A percentile compares a stretch with the other conserved stretches of the same genome.
phyloP scores from a whole-genome alignment of 2,888 invertebrate species.

The Endomychus coccineus region DNA sequence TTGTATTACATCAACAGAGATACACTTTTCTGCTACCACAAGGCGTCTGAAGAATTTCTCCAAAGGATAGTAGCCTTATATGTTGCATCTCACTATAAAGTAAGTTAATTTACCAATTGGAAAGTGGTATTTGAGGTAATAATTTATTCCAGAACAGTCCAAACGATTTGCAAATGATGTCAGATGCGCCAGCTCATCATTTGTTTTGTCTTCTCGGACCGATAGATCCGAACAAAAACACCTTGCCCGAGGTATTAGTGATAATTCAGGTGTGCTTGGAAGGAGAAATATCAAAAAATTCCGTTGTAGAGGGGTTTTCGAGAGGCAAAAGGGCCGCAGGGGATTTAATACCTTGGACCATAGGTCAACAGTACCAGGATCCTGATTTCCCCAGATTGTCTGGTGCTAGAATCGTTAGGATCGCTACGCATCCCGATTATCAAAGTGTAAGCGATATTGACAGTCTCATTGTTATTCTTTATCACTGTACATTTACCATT shows the following conservation, averaged over 20 bases:
- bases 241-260: slow-evolving; percentile 87
- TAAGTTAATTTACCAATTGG: too few species aligned
- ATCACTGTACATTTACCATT: too few species aligned
- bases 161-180: slow-evolving; percentile 96
- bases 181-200: slow-evolving; percentile 98
- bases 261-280: slow-evolving; percentile 80
- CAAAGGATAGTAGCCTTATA: slow-evolving; percentile 88
- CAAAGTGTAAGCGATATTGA: slow-evolving; percentile 70
- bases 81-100: slow-evolving; percentile 97
- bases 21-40: slow-evolving; percentile 93
- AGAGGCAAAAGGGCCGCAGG: slow-evolving; percentile 89
- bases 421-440: slow-evolving; percentile 97
- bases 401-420: slow-evolving; percentile 89
- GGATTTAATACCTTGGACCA: slow-evolving; percentile 97
- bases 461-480: slow-evolving; percentile 2
- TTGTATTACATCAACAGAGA: slow-evolving; percentile 84
- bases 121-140: too few species aligned
- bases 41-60: slow-evolving; percentile 85
- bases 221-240: slow-evolving; percentile 59
- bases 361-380: slow-evolving; percentile 94
- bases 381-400: slow-evolving; percentile 82
- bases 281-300: slow-evolving; percentile 63
- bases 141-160: slow-evolving; percentile 78
- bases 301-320: slow-evolving; percentile 70
- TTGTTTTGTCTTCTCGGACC: slow-evolving; percentile 92